phyloP scores from a whole-genome alignment of 2,797 vertebrate species.

The Kryptolebias ocellatus region DNA sequence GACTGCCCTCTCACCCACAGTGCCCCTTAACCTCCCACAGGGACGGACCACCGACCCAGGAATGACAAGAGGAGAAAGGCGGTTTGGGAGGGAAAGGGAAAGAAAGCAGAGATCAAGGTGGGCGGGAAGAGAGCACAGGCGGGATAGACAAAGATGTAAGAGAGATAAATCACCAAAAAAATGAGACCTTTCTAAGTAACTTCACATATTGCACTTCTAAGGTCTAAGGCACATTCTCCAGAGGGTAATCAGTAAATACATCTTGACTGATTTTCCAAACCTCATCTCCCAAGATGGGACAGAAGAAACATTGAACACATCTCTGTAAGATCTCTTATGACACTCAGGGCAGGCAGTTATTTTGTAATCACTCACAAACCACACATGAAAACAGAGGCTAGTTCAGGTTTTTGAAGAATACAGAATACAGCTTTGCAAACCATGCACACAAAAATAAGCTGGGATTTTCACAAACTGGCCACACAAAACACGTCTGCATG shows the following conservation, averaged over 20 bases:
- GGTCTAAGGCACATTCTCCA: slow-evolving; percentile 62
- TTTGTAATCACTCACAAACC: slow-evolving; percentile 39
- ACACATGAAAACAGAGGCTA: slow-evolving; percentile 37
- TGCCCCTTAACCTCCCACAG: slow-evolving; percentile 79
- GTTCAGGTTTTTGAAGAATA: slow-evolving; percentile 38
- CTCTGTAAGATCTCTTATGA: slow-evolving; percentile 49
- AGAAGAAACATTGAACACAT: slow-evolving; percentile 40
- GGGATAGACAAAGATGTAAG: slow-evolving; percentile 69
- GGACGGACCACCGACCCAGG: slow-evolving; percentile 71
- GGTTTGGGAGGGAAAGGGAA: slow-evolving; percentile 70
- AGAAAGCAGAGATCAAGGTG: slow-evolving; percentile 65
- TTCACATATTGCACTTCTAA: slow-evolving; percentile 76
- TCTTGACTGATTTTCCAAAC: slow-evolving; percentile 68
- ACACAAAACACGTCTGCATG: no score
- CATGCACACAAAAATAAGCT: no score
- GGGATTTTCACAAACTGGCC: no score
- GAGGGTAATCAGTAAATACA: slow-evolving; percentile 71
- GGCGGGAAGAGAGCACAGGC: slow-evolving; percentile 48
- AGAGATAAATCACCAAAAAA: slow-evolving; percentile 77
- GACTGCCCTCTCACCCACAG: slow-evolving; percentile 75
- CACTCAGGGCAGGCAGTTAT: slow-evolving; percentile 38
- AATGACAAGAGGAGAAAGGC: slow-evolving; percentile 77
- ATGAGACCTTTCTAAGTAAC: slow-evolving; percentile 73
- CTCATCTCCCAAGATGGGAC: slow-evolving; percentile 50
- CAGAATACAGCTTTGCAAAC: no score